Conservation (phyloP, 2,797 vertebrate genomes). For the Paedocypris micromegethes region DNA sequence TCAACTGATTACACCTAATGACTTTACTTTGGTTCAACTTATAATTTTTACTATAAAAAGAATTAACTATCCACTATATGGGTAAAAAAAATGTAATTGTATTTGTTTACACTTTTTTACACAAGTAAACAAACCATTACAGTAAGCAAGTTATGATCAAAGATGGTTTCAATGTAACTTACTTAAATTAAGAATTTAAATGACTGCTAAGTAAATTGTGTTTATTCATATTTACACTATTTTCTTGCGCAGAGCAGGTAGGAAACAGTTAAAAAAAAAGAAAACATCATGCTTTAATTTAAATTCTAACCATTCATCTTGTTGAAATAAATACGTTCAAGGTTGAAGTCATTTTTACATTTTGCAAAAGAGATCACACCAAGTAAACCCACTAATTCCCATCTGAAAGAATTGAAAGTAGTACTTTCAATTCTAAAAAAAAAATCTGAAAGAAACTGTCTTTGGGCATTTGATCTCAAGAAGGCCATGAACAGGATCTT, state of each 20-base stretch:
- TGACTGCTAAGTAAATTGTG: neutral
- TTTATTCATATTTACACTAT: neutral
- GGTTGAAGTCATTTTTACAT: neutral
- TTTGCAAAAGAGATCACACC: conserved; percentile 7
- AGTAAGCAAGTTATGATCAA: neutral
- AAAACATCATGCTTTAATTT: neutral
- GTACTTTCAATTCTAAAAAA: neutral
- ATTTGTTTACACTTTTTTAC: too few relatives aligned
- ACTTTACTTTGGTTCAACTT: too few relatives aligned
- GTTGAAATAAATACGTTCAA: neutral
- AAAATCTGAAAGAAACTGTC: neutral
- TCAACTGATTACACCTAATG: too few relatives aligned
- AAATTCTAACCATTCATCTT: neutral
- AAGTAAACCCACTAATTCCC: neutral
- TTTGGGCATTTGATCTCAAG: neutral
- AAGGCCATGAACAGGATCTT: too few relatives aligned
- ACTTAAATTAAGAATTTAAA: too few relatives aligned
- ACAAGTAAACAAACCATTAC: too few relatives aligned
- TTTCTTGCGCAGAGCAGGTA: conserved; percentile 5
- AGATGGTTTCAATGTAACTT: neutral
- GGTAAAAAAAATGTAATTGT: too few relatives aligned
- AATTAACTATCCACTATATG: too few relatives aligned
- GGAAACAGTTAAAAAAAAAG: neutral
- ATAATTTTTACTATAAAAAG: too few relatives aligned
- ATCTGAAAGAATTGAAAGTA: neutral